A percentile compares a stretch with the other conserved stretches of the same genome.
phyloP scores from a whole-genome alignment of 2,888 invertebrate genomes.

The Monopis laevigella region DNA sequence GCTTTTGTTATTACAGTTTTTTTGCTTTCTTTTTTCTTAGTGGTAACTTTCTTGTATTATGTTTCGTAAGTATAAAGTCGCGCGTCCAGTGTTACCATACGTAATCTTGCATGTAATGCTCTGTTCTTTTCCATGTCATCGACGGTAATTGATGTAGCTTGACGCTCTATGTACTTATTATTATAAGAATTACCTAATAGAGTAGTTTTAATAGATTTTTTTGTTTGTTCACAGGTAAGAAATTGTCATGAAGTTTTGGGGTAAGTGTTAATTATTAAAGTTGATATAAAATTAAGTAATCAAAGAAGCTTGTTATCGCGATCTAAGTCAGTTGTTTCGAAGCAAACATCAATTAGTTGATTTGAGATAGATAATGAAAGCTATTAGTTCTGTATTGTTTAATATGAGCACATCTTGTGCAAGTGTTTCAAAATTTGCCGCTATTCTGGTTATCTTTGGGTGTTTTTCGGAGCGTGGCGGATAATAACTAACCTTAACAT shows the following conservation, averaged over 20 bases:
- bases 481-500: conserved; percentile 62
- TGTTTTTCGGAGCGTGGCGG: conserved; percentile 66
- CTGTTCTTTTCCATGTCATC: conserved; percentile 43
- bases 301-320: conserved; percentile 2
- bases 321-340: conserved; percentile 27
- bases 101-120: conserved; percentile 47
- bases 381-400: conserved; percentile 59
- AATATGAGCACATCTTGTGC: conserved; percentile 57
- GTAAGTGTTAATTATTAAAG: not conserved
- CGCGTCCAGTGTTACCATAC: conserved; percentile 36
- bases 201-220: too few relatives aligned
- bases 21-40: conserved; percentile 48
- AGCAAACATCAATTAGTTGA: conserved; percentile 61
- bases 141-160: conserved; percentile 29
- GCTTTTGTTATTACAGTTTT: conserved; percentile 33
- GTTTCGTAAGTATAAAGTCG: conserved; percentile 51
- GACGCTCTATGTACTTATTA: too few relatives aligned
- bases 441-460: conserved; percentile 58
- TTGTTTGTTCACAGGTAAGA: not conserved
- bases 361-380: conserved; percentile 54
- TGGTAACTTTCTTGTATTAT: conserved; percentile 49
- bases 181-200: too few relatives aligned
- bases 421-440: conserved; percentile 63
- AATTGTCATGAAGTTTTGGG: not conserved
- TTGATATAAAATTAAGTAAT: not conserved